A percentile compares a stretch with the other conserved stretches of the same genome.
These are phyloP conservation scores for Pygoscelis antarcticus DNA, from an alignment of 2,113 vertebrate species.

Conservation along the genomic window DNA sequence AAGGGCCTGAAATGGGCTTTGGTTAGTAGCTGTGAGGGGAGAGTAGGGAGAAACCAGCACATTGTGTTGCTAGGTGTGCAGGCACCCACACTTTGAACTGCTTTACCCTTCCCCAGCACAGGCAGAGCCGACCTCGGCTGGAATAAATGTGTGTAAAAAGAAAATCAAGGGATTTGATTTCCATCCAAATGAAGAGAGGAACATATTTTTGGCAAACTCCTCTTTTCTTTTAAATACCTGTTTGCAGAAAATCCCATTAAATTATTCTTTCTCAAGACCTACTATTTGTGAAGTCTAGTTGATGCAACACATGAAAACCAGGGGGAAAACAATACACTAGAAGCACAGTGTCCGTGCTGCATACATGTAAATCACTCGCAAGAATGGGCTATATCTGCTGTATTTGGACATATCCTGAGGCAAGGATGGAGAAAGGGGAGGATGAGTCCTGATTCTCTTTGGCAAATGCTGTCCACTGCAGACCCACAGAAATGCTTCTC, in stretches of 20 bases:
- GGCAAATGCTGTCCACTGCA: not conserved
- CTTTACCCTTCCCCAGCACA: not conserved
- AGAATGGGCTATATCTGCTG: not conserved
- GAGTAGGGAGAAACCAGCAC: not conserved
- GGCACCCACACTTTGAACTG: not conserved
- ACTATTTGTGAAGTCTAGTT: not conserved
- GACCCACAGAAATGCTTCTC: not conserved
- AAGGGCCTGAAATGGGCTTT: not conserved
- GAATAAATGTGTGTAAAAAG: not conserved
- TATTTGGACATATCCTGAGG: not conserved
- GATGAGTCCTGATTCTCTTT: not conserved
- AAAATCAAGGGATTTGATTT: not conserved
- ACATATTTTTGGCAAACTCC: not conserved
- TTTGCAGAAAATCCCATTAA: not conserved
- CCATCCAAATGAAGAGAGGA: not conserved
- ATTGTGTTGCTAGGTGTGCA: not conserved
- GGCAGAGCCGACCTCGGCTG: conserved; percentile 7
- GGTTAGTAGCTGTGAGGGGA: not conserved
- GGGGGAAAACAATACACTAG: not conserved
- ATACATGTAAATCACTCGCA: not conserved
- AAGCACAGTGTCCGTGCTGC: rapidly evolving
- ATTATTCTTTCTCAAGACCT: not conserved
- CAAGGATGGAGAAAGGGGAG: not conserved
- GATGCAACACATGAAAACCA: not conserved
- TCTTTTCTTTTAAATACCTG: not conserved